Conservation (phyloP, 2,113 vertebrate genomes). For the Nestor notabilis region DNA sequence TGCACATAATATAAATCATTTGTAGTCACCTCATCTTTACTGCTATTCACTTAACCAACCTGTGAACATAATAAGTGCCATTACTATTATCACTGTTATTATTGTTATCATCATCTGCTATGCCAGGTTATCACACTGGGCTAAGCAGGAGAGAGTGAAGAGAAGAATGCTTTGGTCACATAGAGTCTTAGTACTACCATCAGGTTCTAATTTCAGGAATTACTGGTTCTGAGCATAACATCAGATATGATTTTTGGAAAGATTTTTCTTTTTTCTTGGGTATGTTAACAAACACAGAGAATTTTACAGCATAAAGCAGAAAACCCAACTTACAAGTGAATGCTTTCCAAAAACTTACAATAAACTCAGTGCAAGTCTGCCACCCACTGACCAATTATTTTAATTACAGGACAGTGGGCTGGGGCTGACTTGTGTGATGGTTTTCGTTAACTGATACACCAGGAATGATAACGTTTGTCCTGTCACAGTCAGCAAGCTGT, state of each 20-base stretch:
- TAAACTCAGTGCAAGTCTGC: conserved; percentile 23
- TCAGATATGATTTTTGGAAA: background rate
- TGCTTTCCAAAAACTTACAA: background rate
- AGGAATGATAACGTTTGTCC: background rate
- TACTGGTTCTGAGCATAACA: background rate
- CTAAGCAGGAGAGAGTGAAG: background rate
- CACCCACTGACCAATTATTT: conserved; percentile 44
- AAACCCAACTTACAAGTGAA: background rate
- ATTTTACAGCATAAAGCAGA: background rate
- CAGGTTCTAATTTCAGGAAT: background rate
- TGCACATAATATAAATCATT: background rate
- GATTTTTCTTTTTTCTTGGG: background rate
- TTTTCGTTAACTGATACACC: background rate
- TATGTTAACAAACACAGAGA: background rate
- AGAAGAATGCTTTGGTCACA: background rate
- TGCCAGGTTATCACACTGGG: background rate
- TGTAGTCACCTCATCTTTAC: background rate
- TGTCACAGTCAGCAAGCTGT: background rate
- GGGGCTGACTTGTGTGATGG: background rate
- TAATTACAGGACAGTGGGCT: background rate
- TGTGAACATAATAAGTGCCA: background rate
- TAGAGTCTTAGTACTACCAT: background rate
- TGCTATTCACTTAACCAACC: background rate
- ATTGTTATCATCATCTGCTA: background rate
- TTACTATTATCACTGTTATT: background rate